Conservation (phyloP, 1,140 invertebrate species). For the Bombus sibiricus region DNA sequence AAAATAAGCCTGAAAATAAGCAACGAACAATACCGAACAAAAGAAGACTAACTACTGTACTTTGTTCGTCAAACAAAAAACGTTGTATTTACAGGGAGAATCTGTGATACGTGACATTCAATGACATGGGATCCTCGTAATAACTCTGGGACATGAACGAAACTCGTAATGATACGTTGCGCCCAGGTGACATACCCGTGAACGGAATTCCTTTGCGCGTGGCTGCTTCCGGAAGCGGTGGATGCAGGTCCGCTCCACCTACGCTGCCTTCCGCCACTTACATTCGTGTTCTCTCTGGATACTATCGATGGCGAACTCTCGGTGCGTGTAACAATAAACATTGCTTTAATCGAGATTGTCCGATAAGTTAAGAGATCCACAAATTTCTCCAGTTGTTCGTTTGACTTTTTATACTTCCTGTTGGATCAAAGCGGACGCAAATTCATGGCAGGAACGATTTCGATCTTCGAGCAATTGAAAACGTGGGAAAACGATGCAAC, state of each 20-base stretch:
- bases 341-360: slow-evolving; percentile 60
- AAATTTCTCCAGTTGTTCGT: background rate
- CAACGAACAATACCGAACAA: background rate
- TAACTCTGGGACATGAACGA: background rate
- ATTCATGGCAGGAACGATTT: background rate
- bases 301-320: slow-evolving; percentile 34
- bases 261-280: slow-evolving; percentile 65
- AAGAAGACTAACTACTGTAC: background rate
- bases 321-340: slow-evolving; percentile 70
- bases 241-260: slow-evolving; percentile 33
- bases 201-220: slow-evolving; percentile 31
- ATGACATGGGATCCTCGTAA: background rate
- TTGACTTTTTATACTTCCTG: background rate
- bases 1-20: background rate
- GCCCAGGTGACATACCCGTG: slow-evolving; percentile 4
- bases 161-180: slow-evolving; percentile 28
- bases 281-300: slow-evolving; percentile 60
- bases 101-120: background rate
- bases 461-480: background rate
- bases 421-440: background rate
- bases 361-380: background rate
- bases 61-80: background rate
- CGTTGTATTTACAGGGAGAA: background rate
- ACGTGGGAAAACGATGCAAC: background rate
- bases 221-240: slow-evolving; percentile 20